Evolutionary conservation across 2,888 invertebrate genomes (phyloP), one percentile per base, ranked within the genome.

Genomic region (Papilio protenor): DNA sequence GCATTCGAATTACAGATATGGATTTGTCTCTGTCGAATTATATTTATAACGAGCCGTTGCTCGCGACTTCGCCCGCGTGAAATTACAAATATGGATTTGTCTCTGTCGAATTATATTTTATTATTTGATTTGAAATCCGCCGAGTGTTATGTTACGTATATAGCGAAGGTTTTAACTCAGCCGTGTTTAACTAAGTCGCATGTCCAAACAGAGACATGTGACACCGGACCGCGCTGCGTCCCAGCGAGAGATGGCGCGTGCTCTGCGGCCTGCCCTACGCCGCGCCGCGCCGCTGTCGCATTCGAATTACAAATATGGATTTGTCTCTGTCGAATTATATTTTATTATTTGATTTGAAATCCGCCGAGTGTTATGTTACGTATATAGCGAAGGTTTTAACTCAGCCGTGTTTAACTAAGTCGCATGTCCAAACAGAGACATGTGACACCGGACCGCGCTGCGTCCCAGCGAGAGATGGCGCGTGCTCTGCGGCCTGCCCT

Each of bases 291-390:
- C 3, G 3, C 27, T 61, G 47, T 75, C 40, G 52, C 77, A 77
- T 77, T 69, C n/a, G 70, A 64, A 74, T 73, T 69, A 45, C 45
- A 55, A 64, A 33, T 64, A 52, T 33, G 18, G 11, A 74, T 23
- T 70, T 70, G n/a, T 52, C 23, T 70, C 57, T 45, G 40, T 57
- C 33, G 55, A 27, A 27, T 27, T 27, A n/a, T 64, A 75, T 78
- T 78, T 71, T 75, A 75, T 64, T 78, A 78, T 78, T 78, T 78
- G 78, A 66, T 78, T 78, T 78, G 75, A 78, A 78, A 78, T 78
- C 74, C 72, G 57, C 78, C 75, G 78, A 78, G 78, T 72, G 78
- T 78, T 76, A 64, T 61, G 78, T 78, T 78, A 78, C 78, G 75
- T 75, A 78, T 78, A 78, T 75, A 77, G 66, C 75, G 40, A 75